Evolutionary conservation across 2,113 vertebrate species (phyloP).

Genomic region (Myanophis thanlyinensis): DNA sequence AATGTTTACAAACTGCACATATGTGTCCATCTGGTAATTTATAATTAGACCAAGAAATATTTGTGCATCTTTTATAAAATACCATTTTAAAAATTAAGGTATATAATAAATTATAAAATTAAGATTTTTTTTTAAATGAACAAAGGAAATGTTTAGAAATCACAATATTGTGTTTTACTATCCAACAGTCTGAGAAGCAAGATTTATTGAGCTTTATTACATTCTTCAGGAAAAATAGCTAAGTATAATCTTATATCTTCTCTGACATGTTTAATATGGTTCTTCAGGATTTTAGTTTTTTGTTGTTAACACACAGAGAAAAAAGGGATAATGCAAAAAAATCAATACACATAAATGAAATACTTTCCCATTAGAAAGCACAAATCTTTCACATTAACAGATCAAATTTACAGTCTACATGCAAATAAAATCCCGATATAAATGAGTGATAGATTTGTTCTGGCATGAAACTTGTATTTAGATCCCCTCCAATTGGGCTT

Average conservation of each 20-base stretch:
- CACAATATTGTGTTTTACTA: neutral
- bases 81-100: neutral
- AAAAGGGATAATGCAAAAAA: conserved; percentile 14
- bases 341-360: conserved; percentile 21
- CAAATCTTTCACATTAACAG: conserved; percentile 7
- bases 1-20: neutral
- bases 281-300: conserved; percentile 13
- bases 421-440: conserved; percentile 6
- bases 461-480: no score
- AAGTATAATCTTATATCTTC: neutral
- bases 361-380: conserved; percentile 5
- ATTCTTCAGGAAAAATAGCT: conserved; percentile 15
- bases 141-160: neutral
- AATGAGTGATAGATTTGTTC: neutral
- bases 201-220: conserved; percentile 17
- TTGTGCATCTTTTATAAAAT: neutral
- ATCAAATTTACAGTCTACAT: neutral
- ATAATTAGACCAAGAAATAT: neutral
- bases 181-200: neutral
- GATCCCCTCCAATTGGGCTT: no score
- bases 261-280: neutral
- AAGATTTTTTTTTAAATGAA: neutral
- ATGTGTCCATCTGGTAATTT: neutral
- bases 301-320: conserved; percentile 12
- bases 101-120: neutral